phyloP scores from a whole-genome alignment of 2,888 invertebrate species.

The Spisula solida region DNA sequence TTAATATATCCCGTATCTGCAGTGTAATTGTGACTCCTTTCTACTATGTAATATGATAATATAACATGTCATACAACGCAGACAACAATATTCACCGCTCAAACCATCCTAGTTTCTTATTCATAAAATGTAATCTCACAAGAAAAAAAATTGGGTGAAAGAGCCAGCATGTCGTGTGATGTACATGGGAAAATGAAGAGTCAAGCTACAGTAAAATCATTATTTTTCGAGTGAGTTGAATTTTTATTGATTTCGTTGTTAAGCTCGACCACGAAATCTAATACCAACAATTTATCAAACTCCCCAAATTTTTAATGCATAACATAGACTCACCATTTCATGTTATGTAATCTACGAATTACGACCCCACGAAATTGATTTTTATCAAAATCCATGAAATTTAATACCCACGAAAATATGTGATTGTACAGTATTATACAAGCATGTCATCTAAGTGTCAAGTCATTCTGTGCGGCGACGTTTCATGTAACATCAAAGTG shows the following conservation, averaged over 20 bases:
- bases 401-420: no score
- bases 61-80: not conserved
- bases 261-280: not conserved
- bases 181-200: conserved; percentile 28
- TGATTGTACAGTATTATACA: not conserved
- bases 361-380: no score
- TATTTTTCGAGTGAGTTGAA: no score
- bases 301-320: no score
- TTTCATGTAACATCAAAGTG: not conserved
- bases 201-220: not conserved
- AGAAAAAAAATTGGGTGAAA: not conserved
- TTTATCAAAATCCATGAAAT: no score
- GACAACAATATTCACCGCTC: not conserved
- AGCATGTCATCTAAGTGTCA: conserved; percentile 22
- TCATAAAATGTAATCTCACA: not conserved
- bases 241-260: not conserved
- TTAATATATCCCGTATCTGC: not conserved
- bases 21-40: not conserved
- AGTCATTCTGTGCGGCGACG: conserved; percentile 7
- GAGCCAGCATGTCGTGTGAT: conserved; percentile 5
- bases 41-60: conserved; percentile 3
- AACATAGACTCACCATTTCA: no score
- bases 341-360: no score
- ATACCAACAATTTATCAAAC: no score
- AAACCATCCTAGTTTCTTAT: conserved; percentile 7